phyloP scores from a whole-genome alignment of 2,113 vertebrate species.

The Onychorhynchus coronatus region DNA sequence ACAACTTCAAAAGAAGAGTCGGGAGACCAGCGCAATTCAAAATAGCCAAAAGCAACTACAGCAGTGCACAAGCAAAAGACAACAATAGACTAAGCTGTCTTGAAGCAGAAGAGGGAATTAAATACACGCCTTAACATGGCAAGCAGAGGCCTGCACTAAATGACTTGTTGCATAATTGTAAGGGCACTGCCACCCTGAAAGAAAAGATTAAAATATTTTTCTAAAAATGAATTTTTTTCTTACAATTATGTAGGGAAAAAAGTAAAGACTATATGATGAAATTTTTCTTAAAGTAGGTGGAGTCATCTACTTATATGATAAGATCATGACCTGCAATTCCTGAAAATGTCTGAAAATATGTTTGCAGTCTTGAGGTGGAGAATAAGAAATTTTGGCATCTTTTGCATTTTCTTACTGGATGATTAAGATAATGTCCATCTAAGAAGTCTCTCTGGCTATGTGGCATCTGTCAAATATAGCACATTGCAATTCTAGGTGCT shows the following conservation, averaged over 20 bases:
- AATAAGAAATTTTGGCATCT: not conserved
- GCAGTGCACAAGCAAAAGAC: not conserved
- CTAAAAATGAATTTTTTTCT: not conserved
- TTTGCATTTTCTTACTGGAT: not conserved
- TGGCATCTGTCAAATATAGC: not conserved
- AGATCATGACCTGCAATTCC: not conserved
- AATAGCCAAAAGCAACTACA: not conserved
- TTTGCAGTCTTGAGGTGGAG: not conserved
- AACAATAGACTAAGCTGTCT: not conserved
- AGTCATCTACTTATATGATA: not conserved
- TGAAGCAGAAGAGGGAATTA: not conserved
- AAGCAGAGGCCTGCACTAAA: not conserved
- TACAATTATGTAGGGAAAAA: not conserved
- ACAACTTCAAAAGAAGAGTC: not conserved
- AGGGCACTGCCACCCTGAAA: not conserved
- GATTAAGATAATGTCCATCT: not conserved
- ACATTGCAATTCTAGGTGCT: not conserved
- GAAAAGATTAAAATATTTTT: not conserved
- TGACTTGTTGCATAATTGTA: not conserved
- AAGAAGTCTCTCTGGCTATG: not conserved
- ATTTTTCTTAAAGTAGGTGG: not conserved
- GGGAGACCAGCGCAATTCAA: not conserved
- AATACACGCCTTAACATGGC: not conserved
- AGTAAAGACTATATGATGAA: not conserved
- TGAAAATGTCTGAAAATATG: rapidly evolving